Conservation (phyloP, 2,797 vertebrate species). For the Halcyon leucocephala region DNA sequence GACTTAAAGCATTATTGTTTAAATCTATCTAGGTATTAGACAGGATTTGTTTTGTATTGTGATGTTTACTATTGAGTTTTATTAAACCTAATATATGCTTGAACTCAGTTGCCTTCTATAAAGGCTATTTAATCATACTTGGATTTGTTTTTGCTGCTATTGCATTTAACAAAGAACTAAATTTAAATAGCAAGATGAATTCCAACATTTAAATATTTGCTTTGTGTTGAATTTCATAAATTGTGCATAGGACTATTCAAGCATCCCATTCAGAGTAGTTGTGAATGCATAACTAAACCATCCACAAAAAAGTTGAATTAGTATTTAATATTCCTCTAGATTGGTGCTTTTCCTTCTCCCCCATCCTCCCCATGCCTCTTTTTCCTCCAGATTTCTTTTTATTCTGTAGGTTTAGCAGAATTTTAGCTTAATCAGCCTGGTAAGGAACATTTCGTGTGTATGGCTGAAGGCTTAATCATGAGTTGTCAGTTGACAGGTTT, state of each 20-base stretch:
- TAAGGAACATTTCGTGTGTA: not conserved
- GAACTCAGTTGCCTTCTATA: not conserved
- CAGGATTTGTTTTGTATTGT: slow-evolving; percentile 6
- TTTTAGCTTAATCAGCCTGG: not conserved
- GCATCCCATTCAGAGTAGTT: not conserved
- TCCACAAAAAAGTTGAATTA: not conserved
- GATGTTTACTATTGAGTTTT: slow-evolving; percentile 14
- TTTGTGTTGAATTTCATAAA: not conserved
- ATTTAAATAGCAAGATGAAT: not conserved
- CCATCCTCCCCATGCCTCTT: not conserved
- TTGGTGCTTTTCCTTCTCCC: not conserved
- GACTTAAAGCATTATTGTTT: not conserved
- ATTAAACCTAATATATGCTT: not conserved
- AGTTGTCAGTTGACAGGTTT: not conserved
- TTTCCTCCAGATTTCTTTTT: not conserved
- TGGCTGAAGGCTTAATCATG: not conserved
- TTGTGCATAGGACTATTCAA: not conserved
- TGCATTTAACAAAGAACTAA: not conserved
- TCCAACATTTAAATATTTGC: not conserved
- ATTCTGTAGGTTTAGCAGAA: not conserved
- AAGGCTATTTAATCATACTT: not conserved
- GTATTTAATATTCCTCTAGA: not conserved
- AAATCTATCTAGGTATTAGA: slow-evolving; percentile 12
- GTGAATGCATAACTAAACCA: not conserved
- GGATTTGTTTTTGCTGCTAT: slow-evolving; percentile 1